A percentile compares a stretch with the other conserved stretches of the same genome.
These are phyloP conservation scores for Cydia fagiglandana DNA, from an alignment of 1,140 invertebrate genomes.

Conservation along the genomic window DNA sequence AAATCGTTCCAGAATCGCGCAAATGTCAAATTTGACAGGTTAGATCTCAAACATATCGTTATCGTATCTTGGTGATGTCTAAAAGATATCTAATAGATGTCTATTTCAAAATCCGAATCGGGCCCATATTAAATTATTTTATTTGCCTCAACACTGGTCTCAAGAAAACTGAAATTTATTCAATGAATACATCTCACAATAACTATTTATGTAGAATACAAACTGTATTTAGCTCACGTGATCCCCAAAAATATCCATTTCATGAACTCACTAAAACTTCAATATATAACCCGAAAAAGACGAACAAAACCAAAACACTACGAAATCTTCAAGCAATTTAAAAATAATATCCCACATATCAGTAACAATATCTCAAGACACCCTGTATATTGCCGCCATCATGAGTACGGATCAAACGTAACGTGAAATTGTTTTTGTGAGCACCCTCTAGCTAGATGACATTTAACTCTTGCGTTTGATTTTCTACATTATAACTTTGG, in stretches of 20 bases:
- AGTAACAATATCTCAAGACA: conserved; percentile 31
- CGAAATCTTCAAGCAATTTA: conserved; percentile 18
- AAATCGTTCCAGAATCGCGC: no score
- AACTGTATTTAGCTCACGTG: neutral
- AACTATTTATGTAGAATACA: neutral
- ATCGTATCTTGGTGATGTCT: no score
- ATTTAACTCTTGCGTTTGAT: neutral
- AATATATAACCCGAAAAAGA: neutral
- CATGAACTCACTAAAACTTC: neutral
- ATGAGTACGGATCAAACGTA: conserved; percentile 32
- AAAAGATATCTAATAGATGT: no score
- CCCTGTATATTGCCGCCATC: conserved; percentile 34
- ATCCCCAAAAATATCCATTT: neutral
- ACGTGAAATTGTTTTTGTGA: conserved; percentile 37
- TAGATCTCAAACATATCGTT: no score
- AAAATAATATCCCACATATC: conserved; percentile 28
- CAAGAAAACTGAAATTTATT: neutral
- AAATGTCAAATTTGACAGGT: no score
- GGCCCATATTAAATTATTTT: neutral
- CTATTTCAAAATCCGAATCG: no score
- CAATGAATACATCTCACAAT: neutral
- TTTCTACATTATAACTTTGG: neutral
- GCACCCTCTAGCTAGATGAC: conserved; percentile 11
- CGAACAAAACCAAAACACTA: neutral
- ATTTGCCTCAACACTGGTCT: neutral